Conservation (phyloP, 2,888 invertebrate genomes). For the Stegana nigrithorax region DNA sequence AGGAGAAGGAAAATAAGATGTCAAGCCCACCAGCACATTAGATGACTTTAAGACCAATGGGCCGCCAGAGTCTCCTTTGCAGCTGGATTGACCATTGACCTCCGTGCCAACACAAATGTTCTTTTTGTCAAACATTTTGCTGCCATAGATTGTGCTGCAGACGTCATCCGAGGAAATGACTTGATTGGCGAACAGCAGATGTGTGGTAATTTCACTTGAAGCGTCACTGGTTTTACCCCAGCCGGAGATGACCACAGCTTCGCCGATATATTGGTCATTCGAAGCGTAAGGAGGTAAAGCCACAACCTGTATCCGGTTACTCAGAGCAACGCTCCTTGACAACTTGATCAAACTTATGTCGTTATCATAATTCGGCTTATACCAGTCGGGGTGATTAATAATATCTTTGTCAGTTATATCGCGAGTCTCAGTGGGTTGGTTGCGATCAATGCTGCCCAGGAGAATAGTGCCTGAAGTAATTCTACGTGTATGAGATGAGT, state of each 20-base stretch:
- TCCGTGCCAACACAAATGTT: slow-evolving; percentile 50
- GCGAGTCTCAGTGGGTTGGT: slow-evolving; percentile 34
- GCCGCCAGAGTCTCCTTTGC: slow-evolving; percentile 65
- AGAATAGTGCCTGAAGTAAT: slow-evolving; percentile 44
- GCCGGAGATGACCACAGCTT: slow-evolving; percentile 40
- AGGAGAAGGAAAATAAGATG: slow-evolving; percentile 54
- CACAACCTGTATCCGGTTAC: too few species aligned
- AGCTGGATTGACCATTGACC: slow-evolving; percentile 47
- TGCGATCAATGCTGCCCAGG: slow-evolving; percentile 55
- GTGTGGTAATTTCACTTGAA: slow-evolving; percentile 48
- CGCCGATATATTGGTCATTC: slow-evolving; percentile 36
- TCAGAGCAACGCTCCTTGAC: too few species aligned
- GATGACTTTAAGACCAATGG: slow-evolving; percentile 44
- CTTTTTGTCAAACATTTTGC: slow-evolving; percentile 34
- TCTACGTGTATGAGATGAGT: slow-evolving; percentile 26
- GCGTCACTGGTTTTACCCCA: slow-evolving; percentile 49
- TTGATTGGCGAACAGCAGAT: slow-evolving; percentile 31
- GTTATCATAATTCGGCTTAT: slow-evolving; percentile 37
- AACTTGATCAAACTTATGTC: slow-evolving; percentile 53
- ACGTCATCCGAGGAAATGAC: slow-evolving; percentile 51
- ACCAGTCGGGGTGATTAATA: slow-evolving; percentile 63
- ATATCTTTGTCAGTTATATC: slow-evolving; percentile 32
- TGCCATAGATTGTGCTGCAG: slow-evolving; percentile 66
- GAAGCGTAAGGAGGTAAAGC: slow-evolving; percentile 34
- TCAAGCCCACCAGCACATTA: slow-evolving; percentile 50